phyloP scores from a whole-genome alignment of 2,888 invertebrate species.

The Proisotoma minuta region DNA sequence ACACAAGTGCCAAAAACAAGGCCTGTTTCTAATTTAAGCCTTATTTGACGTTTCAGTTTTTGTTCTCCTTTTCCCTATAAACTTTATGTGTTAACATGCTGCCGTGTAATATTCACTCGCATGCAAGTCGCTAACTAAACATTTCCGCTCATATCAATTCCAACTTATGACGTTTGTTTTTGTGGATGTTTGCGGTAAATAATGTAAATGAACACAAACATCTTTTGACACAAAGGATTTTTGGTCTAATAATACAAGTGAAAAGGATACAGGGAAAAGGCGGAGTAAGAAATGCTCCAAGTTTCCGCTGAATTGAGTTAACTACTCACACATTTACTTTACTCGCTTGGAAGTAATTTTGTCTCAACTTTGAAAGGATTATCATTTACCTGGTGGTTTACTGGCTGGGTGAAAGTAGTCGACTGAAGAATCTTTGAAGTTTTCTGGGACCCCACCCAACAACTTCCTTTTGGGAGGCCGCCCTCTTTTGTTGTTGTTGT shows the following conservation, averaged over 20 bases:
- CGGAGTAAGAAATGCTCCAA: constrained; percentile 26
- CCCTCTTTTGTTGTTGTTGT: background rate
- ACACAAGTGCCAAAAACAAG: too few relatives aligned
- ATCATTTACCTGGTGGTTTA: constrained; percentile 6
- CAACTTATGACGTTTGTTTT: too few relatives aligned
- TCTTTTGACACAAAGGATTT: background rate
- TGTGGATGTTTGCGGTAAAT: too few relatives aligned
- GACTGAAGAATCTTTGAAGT: constrained; percentile 1
- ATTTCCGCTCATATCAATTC: constrained; percentile 3
- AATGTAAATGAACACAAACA: too few relatives aligned
- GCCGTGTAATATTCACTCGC: too few relatives aligned
- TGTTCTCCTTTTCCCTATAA: too few relatives aligned
- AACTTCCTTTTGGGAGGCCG: constrained; percentile 4
- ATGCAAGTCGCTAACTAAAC: constrained; percentile 1
- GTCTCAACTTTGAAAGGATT: background rate
- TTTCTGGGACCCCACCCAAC: constrained; percentile 4
- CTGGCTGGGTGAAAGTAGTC: constrained; percentile 10
- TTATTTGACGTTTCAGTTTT: too few relatives aligned
- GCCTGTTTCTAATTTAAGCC: too few relatives aligned
- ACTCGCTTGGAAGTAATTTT: background rate
- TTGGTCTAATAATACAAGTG: background rate
- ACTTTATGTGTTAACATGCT: too few relatives aligned
- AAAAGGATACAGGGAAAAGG: constrained; percentile 27
- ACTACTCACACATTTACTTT: constrained; percentile 2
- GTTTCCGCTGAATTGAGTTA: constrained; percentile 24